Conservation (phyloP, 2,797 vertebrate species). For the Sebastes diploproa region DNA sequence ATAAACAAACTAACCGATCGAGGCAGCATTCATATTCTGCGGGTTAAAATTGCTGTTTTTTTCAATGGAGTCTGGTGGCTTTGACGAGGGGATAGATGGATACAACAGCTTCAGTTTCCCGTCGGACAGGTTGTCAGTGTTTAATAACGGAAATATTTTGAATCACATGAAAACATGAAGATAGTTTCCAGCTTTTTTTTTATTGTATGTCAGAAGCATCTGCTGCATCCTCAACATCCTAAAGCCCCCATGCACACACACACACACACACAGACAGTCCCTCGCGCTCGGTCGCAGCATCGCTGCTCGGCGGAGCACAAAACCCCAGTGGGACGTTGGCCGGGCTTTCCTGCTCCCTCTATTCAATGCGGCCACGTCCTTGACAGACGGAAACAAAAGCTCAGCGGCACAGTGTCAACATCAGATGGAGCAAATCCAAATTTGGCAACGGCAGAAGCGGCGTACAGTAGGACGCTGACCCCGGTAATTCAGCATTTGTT, state of each 20-base stretch:
- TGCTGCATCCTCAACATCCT: slow-evolving; percentile 27
- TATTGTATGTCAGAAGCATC: slow-evolving; percentile 42
- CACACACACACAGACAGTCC: slow-evolving; percentile 8
- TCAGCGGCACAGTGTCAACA: slow-evolving; percentile 64
- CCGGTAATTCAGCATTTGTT: slow-evolving; percentile 29
- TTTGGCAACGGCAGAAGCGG: slow-evolving; percentile 32
- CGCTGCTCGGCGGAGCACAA: slow-evolving; percentile 54
- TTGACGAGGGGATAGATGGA: no score
- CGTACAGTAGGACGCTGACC: slow-evolving; percentile 46
- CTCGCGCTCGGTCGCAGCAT: slow-evolving; percentile 24
- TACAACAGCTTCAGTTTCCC: no score
- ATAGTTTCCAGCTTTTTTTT: slow-evolving; percentile 1
- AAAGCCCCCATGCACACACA: neutral
- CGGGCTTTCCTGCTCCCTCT: slow-evolving; percentile 40
- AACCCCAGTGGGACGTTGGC: slow-evolving; percentile 63
- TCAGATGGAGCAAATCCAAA: slow-evolving; percentile 67
- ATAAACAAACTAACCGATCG: no score
- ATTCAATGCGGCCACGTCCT: slow-evolving; percentile 58
- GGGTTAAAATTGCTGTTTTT: no score
- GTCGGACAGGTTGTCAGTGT: neutral
- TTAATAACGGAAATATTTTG: neutral
- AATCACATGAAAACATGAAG: neutral
- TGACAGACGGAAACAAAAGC: slow-evolving; percentile 73
- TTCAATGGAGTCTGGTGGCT: no score
- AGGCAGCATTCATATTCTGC: no score